Conservation (phyloP, 1,140 invertebrate genomes). For the Saccostrea echinata region DNA sequence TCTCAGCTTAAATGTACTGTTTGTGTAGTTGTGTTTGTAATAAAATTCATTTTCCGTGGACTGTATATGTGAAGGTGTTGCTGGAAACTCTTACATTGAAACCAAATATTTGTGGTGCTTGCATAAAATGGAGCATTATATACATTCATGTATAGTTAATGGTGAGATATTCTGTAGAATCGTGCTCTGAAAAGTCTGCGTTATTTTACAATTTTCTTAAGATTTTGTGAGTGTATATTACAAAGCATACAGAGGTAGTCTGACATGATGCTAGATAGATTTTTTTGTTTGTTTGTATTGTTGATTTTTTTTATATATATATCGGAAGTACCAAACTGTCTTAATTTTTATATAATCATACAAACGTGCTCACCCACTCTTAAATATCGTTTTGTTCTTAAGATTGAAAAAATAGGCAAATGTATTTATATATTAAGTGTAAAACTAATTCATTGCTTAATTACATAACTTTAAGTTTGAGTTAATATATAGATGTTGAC, state of each 20-base stretch:
- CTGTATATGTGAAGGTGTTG: too few relatives aligned
- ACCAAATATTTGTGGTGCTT: slow-evolving; percentile 12
- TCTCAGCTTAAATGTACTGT: not conserved
- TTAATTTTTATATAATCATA: slow-evolving; percentile 38
- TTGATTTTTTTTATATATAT: slow-evolving; percentile 8
- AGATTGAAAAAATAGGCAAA: not conserved
- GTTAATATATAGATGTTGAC: not conserved
- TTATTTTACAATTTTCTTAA: not conserved
- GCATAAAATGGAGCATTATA: not conserved
- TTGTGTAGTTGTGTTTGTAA: not conserved
- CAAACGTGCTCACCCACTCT: not conserved
- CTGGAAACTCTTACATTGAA: not conserved
- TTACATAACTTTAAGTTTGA: not conserved
- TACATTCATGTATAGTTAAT: not conserved
- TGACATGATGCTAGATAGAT: not conserved
- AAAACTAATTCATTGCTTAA: not conserved
- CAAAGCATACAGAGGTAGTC: not conserved
- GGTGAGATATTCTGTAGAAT: not conserved
- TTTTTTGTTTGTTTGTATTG: slow-evolving; percentile 4
- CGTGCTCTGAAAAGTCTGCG: not conserved
- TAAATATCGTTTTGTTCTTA: not conserved
- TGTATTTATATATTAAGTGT: not conserved
- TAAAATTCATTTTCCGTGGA: too few relatives aligned
- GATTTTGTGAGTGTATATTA: not conserved
- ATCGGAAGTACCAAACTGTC: slow-evolving; percentile 11